phyloP scores from a whole-genome alignment of 1,140 invertebrate genomes.

The Steinernema khuongi region DNA sequence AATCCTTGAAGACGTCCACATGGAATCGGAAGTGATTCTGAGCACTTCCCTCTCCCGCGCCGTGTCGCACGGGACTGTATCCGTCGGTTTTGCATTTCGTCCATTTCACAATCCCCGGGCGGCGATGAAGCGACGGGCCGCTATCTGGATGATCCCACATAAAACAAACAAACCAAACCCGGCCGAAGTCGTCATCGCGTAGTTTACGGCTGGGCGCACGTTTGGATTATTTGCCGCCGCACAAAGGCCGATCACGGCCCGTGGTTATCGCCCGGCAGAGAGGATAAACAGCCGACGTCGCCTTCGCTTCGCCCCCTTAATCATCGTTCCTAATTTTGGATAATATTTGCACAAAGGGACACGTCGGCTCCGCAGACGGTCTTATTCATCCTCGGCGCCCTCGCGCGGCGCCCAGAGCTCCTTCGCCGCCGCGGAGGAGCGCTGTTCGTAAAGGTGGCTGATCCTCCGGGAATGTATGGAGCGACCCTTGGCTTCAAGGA shows the following conservation, averaged over 20 bases:
- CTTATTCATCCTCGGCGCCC: not conserved
- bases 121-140: too few relatives aligned
- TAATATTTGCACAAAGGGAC: constrained; percentile 7
- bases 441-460: too few relatives aligned
- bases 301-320: not conserved
- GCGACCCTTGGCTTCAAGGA: too few relatives aligned
- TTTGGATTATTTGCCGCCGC: not conserved
- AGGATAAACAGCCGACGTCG: constrained; percentile 11
- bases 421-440: not conserved
- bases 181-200: constrained; percentile 8
- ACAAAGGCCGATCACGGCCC: not conserved
- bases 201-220: constrained; percentile 4
- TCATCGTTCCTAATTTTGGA: constrained; percentile 12
- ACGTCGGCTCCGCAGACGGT: not conserved
- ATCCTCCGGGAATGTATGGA: too few relatives aligned
- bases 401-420: not conserved
- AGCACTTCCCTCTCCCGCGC: too few relatives aligned
- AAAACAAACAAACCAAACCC: not conserved
- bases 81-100: too few relatives aligned
- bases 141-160: not conserved
- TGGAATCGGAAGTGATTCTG: too few relatives aligned
- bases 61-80: too few relatives aligned
- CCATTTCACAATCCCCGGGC: too few relatives aligned
- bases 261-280: not conserved
- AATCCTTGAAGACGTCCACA: too few relatives aligned